These are phyloP conservation scores for Myotis daubentonii DNA, from an alignment of 2,797 vertebrate species.

Conservation along the genomic window DNA sequence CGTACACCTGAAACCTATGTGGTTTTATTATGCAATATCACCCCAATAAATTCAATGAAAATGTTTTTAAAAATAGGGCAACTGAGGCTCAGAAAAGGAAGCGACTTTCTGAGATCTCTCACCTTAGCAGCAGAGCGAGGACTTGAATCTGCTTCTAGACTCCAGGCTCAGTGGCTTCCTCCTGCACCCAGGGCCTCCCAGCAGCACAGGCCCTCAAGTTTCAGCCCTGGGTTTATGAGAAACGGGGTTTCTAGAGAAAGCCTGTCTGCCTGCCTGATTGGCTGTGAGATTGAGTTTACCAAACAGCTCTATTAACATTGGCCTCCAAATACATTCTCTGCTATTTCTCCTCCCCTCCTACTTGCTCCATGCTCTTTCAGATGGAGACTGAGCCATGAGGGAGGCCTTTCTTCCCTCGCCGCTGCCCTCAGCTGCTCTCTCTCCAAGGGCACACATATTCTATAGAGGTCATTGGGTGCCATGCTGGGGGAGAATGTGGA, in stretches of 20 bases:
- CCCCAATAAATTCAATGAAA: neutral
- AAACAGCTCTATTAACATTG: neutral
- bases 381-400: neutral
- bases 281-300: neutral
- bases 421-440: neutral
- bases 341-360: neutral
- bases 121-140: neutral
- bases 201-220: no score
- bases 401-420: neutral
- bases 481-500: rapidly evolving
- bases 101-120: no score
- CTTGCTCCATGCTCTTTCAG: neutral
- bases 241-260: neutral
- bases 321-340: neutral
- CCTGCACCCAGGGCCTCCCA: neutral
- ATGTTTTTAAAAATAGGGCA: neutral
- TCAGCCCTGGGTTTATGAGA: neutral
- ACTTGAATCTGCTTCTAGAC: neutral
- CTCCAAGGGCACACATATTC: neutral
- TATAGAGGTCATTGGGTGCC: neutral
- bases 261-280: neutral
- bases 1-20: neutral
- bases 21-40: neutral
- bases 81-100: neutral
- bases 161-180: neutral